These are phyloP conservation scores for Hypselothyrea guttata DNA, from an alignment of 2,888 invertebrate genomes.

Conservation along the genomic window DNA sequence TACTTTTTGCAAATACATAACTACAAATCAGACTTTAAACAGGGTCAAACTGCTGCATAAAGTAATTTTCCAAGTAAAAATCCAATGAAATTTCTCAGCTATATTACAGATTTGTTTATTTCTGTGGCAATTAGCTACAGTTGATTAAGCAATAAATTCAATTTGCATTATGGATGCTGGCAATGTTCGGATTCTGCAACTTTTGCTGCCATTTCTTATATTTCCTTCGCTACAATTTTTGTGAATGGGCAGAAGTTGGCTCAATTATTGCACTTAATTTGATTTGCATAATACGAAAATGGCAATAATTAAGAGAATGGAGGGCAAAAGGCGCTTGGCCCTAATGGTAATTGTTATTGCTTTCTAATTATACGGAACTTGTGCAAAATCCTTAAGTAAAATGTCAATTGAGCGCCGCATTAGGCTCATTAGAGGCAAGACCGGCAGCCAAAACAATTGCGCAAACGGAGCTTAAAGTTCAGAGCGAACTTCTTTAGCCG, in stretches of 20 bases:
- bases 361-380: constrained; percentile 71
- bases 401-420: constrained; percentile 70
- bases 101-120: constrained; percentile 31
- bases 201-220: not conserved
- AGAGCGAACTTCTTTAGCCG: constrained; percentile 24
- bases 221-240: constrained; percentile 1
- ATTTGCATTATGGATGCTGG: constrained; percentile 46
- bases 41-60: too few relatives aligned
- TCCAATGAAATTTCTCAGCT: constrained; percentile 7
- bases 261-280: constrained; percentile 54
- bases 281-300: constrained; percentile 36
- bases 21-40: too few relatives aligned
- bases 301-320: constrained; percentile 47
- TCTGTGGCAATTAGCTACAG: constrained; percentile 46
- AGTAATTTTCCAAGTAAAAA: too few relatives aligned
- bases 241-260: constrained; percentile 36
- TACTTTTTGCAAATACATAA: too few relatives aligned
- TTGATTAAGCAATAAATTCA: constrained; percentile 57
- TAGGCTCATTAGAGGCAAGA: constrained; percentile 59
- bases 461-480: constrained; percentile 22
- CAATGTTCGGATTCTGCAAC: constrained; percentile 7
- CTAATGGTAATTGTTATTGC: constrained; percentile 72
- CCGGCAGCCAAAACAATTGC: constrained; percentile 1
- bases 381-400: constrained; percentile 68
- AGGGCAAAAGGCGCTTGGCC: constrained; percentile 5